Base-by-base conservation (phyloP, 2,888 invertebrate genomes). In the Scaeva pyrastri region DNA sequence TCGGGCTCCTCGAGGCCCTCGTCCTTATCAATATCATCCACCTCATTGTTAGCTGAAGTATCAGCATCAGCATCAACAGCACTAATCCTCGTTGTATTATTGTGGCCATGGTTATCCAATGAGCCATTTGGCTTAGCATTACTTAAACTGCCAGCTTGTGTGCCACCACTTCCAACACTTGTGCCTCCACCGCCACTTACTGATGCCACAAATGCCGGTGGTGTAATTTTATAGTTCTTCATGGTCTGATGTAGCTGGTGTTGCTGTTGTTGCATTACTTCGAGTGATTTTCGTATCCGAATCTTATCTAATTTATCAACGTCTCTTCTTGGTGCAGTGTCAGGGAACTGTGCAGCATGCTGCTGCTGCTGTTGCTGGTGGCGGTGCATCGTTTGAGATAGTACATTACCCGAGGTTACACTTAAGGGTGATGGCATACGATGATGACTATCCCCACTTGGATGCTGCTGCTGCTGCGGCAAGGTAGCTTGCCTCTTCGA, bases 231-330 rank as follows among this genome's bases (percentile, higher is more conserved):
- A 77, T 77, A 77, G 87, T 62, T 80, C 60, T 76, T 79, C 66
- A 72, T 48, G 43, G 43, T 21, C 43, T 43, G 64, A 11, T 55
- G 62, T 55, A 72, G 85, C 45, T 71, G 66, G 21, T 76, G 88
- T 83, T 88, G 66, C 66, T 88, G 62, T 62, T 70, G 79, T 79
- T 89, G 88, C 56, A 81, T 88, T 79, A 88, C 88, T 78, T 89
- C 88, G 83, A 91, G 87, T 83, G 91, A 91, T 89, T 91, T 91
- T 83, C 91, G 90, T 89, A 91, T 90, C 72, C 90, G 90, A 88
- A 90, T 89, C 88, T 89, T 90, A 89, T 90, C 89, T 81, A 89
- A 89, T 89, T 89, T 89, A 89, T 89, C 89, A 88, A 89, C 75
- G 88, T 89, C 85, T 84, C 85, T 86, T 52, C 52, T 88, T 68